A percentile compares a stretch with the other conserved stretches of the same genome.
phyloP scores from a whole-genome alignment of 1,140 invertebrate genomes.

The Alviniconcha marisindica region DNA sequence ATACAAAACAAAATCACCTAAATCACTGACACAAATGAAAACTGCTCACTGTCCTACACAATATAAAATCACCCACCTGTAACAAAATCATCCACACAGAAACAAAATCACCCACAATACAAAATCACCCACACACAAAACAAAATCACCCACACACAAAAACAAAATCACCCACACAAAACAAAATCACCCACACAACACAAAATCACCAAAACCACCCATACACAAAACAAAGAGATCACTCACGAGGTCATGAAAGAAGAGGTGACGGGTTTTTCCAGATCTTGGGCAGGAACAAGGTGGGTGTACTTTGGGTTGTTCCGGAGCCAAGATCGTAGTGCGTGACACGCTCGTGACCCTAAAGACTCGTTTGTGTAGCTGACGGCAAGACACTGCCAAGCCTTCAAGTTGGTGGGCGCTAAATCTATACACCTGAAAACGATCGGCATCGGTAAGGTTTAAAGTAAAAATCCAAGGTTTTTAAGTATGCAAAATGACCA shows the following conservation, averaged over 20 bases:
- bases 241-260: conserved; percentile 69
- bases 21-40: neutral
- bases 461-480: no score
- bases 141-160: no score
- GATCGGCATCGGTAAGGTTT: no score
- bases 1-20: no score
- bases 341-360: conserved; percentile 79
- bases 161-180: neutral
- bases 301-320: conserved; percentile 90
- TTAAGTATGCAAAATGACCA: no score
- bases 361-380: conserved; percentile 95
- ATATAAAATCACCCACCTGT: no score
- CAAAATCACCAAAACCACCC: no score
- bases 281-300: conserved; percentile 77
- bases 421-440: conserved; percentile 82
- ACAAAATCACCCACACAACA: neutral
- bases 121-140: neutral
- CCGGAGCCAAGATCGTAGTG: conserved; percentile 86
- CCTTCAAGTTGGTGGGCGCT: conserved; percentile 88
- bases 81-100: no score
- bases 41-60: no score
- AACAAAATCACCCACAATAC: neutral
- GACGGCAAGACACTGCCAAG: conserved; percentile 93
- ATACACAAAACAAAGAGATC: neutral
- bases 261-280: conserved; percentile 55